These are phyloP conservation scores for Lates calcarifer DNA, from an alignment of 2,113 vertebrate species.

Conservation along the genomic window DNA sequence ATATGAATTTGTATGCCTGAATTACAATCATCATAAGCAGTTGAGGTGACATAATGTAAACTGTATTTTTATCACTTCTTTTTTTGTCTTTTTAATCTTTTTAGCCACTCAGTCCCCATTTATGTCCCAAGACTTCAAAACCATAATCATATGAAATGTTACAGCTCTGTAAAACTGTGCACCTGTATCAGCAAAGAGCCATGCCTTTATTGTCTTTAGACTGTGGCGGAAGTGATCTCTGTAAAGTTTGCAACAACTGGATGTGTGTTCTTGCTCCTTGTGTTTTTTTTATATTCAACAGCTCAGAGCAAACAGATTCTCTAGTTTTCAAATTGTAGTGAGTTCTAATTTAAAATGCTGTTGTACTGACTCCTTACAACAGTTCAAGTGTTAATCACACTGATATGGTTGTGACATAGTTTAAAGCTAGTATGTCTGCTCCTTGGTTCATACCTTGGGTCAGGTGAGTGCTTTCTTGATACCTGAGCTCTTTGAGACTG, in stretches of 20 bases:
- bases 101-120: neutral
- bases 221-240: neutral
- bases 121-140: neutral
- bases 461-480: conserved; percentile 33
- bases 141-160: neutral
- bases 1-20: neutral
- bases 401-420: neutral
- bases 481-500: conserved; percentile 48
- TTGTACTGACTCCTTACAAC: neutral
- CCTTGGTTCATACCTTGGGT: neutral
- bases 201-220: neutral
- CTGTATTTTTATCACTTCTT: neutral
- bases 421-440: neutral
- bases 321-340: neutral
- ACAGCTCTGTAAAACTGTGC: neutral
- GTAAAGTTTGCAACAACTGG: neutral
- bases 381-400: neutral
- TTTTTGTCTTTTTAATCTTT: neutral
- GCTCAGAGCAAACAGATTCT: neutral
- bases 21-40: neutral
- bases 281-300: neutral
- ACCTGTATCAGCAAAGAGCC: neutral
- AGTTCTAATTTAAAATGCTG: neutral
- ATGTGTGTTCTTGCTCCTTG: neutral
- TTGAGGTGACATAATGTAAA: neutral